Percentiles rank a stretch among this genome's conserved stretches.
These are phyloP conservation scores for Eilema sororculum DNA, from an alignment of 2,888 invertebrate genomes.

Conservation along the genomic window DNA sequence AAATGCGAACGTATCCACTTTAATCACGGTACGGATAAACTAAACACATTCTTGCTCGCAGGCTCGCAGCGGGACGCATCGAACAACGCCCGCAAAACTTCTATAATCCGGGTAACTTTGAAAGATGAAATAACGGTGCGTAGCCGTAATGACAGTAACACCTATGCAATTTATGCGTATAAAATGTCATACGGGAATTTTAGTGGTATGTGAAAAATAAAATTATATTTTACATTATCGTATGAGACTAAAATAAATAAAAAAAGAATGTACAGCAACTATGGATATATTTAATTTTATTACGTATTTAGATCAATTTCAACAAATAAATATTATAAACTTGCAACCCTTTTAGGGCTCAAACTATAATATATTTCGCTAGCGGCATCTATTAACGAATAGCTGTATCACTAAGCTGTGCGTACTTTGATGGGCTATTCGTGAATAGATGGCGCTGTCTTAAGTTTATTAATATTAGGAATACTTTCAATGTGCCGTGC, in stretches of 20 bases:
- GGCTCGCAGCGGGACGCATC: slow-evolving; percentile 51
- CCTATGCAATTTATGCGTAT: slow-evolving; percentile 37
- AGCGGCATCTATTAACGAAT: slow-evolving; percentile 4
- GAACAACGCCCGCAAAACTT: slow-evolving; percentile 61
- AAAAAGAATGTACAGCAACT: neutral
- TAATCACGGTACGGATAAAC: slow-evolving; percentile 73
- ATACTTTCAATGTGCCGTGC: too few species aligned
- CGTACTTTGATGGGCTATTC: neutral
- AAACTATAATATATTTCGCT: neutral
- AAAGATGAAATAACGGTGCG: slow-evolving; percentile 20
- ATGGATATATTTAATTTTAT: too few species aligned
- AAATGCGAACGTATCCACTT: slow-evolving; percentile 71
- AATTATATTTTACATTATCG: neutral
- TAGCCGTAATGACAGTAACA: slow-evolving; percentile 2
- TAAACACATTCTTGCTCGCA: slow-evolving; percentile 58
- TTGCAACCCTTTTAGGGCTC: neutral
- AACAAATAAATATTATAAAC: neutral
- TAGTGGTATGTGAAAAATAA: slow-evolving; percentile 19
- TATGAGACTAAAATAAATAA: neutral
- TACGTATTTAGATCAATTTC: too few species aligned
- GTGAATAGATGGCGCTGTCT: slow-evolving; percentile 8
- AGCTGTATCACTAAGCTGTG: neutral
- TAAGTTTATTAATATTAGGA: neutral
- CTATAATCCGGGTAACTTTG: slow-evolving; percentile 40
- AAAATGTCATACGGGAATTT: slow-evolving; percentile 42